Conservation (phyloP, 2,888 invertebrate species). For the Andrena fulva region DNA sequence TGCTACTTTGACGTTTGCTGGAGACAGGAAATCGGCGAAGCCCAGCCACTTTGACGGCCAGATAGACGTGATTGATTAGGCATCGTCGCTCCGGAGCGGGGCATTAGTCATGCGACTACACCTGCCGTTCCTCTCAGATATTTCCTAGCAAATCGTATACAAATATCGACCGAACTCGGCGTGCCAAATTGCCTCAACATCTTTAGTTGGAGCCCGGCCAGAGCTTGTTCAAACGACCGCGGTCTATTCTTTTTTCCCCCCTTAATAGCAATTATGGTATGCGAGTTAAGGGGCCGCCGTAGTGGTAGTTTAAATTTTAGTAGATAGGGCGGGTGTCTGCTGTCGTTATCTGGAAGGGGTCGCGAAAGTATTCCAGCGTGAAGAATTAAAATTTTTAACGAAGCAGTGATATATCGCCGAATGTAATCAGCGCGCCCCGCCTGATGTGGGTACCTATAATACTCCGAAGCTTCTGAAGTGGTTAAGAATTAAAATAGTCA, state of each 20-base stretch:
- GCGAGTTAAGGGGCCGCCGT: slow-evolving; percentile 5
- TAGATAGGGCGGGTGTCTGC: not conserved
- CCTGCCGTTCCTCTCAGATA: slow-evolving; percentile 40
- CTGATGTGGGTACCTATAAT: too few relatives aligned
- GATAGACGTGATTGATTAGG: slow-evolving; percentile 61
- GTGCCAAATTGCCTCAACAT: slow-evolving; percentile 40
- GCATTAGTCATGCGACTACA: slow-evolving; percentile 61
- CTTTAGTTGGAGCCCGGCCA: slow-evolving; percentile 8
- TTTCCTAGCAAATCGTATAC: slow-evolving; percentile 51
- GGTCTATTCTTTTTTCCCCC: slow-evolving; percentile 11
- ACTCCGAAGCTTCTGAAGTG: too few relatives aligned
- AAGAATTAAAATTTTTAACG: not conserved
- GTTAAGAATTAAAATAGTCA: too few relatives aligned
- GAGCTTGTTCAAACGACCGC: slow-evolving; percentile 13
- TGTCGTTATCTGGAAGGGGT: not conserved
- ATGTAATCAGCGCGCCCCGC: too few relatives aligned
- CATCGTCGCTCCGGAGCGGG: slow-evolving; percentile 46
- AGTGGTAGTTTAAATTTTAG: slow-evolving; percentile 18
- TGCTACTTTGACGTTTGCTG: slow-evolving; percentile 12
- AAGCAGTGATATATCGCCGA: not conserved
- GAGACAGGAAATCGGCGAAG: slow-evolving; percentile 49
- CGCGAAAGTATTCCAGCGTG: not conserved
- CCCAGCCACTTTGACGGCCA: slow-evolving; percentile 47
- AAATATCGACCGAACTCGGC: slow-evolving; percentile 51
- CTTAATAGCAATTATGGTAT: slow-evolving; percentile 14